Evolutionary conservation across 2,888 invertebrate genomes (phyloP).

Genomic region (Deroplatys truncata): DNA sequence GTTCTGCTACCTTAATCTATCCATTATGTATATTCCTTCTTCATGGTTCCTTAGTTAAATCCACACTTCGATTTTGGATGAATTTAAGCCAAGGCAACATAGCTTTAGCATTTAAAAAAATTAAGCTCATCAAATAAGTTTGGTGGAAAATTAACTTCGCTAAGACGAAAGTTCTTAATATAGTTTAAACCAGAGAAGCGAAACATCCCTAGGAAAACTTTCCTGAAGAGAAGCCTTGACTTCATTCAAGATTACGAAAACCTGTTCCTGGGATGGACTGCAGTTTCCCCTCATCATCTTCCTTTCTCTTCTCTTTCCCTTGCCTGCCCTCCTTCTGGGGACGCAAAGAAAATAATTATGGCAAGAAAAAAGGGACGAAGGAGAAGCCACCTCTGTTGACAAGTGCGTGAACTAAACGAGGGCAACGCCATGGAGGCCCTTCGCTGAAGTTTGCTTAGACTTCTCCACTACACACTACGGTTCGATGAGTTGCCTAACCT

Average conservation of each 20-base stretch:
- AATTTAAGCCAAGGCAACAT: too few species aligned
- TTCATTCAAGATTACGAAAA: neutral
- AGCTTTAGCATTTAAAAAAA: too few species aligned
- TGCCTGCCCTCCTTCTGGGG: neutral
- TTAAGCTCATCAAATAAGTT: too few species aligned
- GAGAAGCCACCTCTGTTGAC: neutral
- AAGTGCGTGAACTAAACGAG: neutral
- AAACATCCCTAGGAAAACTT: neutral
- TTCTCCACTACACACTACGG: neutral
- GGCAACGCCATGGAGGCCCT: neutral
- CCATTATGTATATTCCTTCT: too few species aligned
- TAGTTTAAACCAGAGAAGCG: neutral
- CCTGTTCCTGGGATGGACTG: neutral
- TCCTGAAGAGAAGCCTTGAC: neutral
- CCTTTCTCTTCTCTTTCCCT: neutral
- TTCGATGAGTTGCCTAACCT: constrained; percentile 4
- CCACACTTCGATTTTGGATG: too few species aligned
- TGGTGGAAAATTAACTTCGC: too few species aligned
- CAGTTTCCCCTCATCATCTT: neutral
- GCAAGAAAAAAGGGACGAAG: neutral
- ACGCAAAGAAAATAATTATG: neutral
- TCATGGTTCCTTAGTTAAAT: too few species aligned
- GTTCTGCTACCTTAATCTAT: too few species aligned
- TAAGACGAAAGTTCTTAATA: too few species aligned
- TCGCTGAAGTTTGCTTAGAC: neutral